Conservation (phyloP, 2,888 invertebrate genomes). For the Poecilus cupreus region DNA sequence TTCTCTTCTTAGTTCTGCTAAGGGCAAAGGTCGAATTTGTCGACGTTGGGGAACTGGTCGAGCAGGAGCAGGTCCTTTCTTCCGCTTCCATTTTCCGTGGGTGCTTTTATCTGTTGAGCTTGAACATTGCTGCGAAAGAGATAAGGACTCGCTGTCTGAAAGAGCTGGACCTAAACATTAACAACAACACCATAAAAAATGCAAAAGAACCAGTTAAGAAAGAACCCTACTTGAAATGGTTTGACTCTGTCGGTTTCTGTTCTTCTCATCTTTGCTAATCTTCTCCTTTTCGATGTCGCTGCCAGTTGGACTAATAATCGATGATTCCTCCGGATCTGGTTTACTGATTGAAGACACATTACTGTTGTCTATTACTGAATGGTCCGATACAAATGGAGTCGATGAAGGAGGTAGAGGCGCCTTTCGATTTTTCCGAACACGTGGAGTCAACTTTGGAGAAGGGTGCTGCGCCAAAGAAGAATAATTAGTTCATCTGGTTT, state of each 20-base stretch:
- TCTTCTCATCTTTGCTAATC: slow-evolving; percentile 77
- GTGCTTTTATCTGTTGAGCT: slow-evolving; percentile 76
- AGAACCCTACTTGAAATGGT: slow-evolving; percentile 42
- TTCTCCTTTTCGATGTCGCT: slow-evolving; percentile 75
- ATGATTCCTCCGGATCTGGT: not conserved
- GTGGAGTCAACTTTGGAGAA: slow-evolving; percentile 73
- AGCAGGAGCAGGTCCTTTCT: slow-evolving; percentile 89
- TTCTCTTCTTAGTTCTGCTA: slow-evolving; percentile 80
- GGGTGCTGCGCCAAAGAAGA: slow-evolving; percentile 65
- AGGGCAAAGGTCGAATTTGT: slow-evolving; percentile 77
- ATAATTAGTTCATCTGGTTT: too few relatives aligned
- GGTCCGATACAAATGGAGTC: slow-evolving; percentile 63
- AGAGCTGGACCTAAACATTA: slow-evolving; percentile 47
- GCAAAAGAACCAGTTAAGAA: not conserved
- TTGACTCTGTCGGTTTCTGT: slow-evolving; percentile 74
- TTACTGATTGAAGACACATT: slow-evolving; percentile 15
- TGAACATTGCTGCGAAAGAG: slow-evolving; percentile 7
- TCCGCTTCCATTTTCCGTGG: slow-evolving; percentile 82
- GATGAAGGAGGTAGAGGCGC: slow-evolving; percentile 80
- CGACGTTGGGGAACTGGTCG: slow-evolving; percentile 83
- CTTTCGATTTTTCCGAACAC: slow-evolving; percentile 77
- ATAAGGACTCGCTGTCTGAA: slow-evolving; percentile 44
- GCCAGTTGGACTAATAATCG: slow-evolving; percentile 58
- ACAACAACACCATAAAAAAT: not conserved
- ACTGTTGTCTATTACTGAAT: not conserved